Conservation (phyloP, 2,797 vertebrate species). For the Poecilia velifera region DNA sequence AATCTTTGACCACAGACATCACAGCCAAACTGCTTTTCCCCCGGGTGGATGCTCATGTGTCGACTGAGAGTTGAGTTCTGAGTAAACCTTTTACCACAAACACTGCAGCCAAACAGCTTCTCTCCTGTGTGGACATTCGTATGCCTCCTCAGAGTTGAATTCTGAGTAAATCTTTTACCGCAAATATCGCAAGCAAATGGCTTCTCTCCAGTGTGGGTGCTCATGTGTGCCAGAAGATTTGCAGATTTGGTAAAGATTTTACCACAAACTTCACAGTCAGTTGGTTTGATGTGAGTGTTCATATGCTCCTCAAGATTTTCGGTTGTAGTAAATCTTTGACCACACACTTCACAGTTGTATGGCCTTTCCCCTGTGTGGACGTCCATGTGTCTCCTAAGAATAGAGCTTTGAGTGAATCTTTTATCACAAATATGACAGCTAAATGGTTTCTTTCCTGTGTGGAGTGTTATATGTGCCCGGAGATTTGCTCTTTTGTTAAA, state of each 20-base stretch:
- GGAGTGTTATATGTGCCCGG: not conserved
- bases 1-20: not conserved
- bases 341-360: conserved; percentile 5
- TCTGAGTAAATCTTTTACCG: conserved; percentile 1
- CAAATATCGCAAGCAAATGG: not conserved
- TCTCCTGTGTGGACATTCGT: not conserved
- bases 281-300: conserved; percentile 4
- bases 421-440: conserved; percentile 6
- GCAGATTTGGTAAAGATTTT: not conserved
- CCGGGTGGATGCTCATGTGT: conserved; percentile 6
- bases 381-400: conserved; percentile 2
- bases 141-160: conserved; percentile 1
- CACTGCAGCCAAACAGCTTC: not conserved
- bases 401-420: conserved; percentile 9
- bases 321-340: not conserved
- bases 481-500: conserved; percentile 1
- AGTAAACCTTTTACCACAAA: conserved; percentile 2
- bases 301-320: conserved; percentile 1
- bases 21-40: conserved; percentile 3
- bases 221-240: not conserved
- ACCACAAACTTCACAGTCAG: not conserved
- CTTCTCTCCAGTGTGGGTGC: not conserved
- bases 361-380: conserved; percentile 6
- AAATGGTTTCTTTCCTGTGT: conserved; percentile 10
- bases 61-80: conserved; percentile 4